A percentile compares a stretch with the other conserved stretches of the same genome.
Evolutionary conservation across 2,888 invertebrate genomes (phyloP).

Genomic region (Drosophila multiciliata): DNA sequence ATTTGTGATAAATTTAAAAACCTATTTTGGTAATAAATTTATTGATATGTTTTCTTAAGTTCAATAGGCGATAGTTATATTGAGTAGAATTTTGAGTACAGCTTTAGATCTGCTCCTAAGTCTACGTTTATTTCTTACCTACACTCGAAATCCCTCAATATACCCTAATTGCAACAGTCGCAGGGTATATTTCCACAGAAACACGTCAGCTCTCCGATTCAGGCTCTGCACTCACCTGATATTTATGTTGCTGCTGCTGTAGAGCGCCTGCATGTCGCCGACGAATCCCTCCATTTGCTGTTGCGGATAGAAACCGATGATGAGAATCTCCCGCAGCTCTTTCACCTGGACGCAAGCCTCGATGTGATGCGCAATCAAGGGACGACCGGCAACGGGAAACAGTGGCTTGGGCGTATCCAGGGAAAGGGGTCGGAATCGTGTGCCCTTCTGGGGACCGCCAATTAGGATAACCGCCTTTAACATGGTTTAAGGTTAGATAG

Average conservation of each 20-base stretch:
- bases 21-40: too few species aligned
- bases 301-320: slow-evolving; percentile 96
- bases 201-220: slow-evolving; percentile 30
- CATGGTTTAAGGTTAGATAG: slow-evolving; percentile 84
- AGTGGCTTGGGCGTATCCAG: slow-evolving; percentile 98
- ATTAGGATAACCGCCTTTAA: slow-evolving; percentile 95
- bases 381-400: slow-evolving; percentile 98
- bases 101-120: too few species aligned
- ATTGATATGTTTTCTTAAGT: too few species aligned
- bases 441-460: slow-evolving; percentile 98
- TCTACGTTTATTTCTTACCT: neutral
- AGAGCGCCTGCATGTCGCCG: slow-evolving; percentile 92
- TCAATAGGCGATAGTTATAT: too few species aligned
- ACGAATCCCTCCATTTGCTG: slow-evolving; percentile 95
- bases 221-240: slow-evolving; percentile 87
- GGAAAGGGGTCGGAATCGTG: slow-evolving; percentile 97
- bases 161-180: neutral
- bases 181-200: slow-evolving; percentile 4
- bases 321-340: slow-evolving; percentile 94
- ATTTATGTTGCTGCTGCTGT: slow-evolving; percentile 87
- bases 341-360: slow-evolving; percentile 94
- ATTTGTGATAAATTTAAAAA: too few species aligned
- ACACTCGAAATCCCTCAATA: neutral
- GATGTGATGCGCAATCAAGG: slow-evolving; percentile 98
- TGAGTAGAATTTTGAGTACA: too few species aligned